phyloP scores from a whole-genome alignment of 2,797 vertebrate genomes.

The Lacerta bilineata region DNA sequence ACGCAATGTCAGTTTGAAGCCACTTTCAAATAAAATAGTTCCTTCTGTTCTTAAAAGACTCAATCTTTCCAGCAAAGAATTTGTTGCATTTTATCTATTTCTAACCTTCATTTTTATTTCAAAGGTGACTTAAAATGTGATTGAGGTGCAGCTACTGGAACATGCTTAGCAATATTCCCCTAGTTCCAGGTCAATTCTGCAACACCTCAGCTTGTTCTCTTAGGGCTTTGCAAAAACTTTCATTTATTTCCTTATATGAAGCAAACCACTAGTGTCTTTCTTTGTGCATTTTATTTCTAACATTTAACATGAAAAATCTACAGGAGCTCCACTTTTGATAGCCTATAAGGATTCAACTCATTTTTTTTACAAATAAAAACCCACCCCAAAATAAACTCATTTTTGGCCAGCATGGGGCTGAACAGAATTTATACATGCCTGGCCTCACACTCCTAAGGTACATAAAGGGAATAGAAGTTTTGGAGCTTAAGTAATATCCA shows the following conservation, averaged over 20 bases:
- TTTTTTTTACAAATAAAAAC: neutral
- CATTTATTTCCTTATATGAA: neutral
- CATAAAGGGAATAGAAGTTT: neutral
- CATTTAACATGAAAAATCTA: neutral
- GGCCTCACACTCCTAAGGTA: neutral
- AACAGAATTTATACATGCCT: neutral
- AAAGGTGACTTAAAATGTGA: slow-evolving; percentile 45
- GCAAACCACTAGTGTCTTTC: slow-evolving; percentile 7
- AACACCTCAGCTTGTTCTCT: neutral
- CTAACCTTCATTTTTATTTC: slow-evolving; percentile 49
- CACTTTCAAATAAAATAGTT: slow-evolving; percentile 41
- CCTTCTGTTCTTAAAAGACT: slow-evolving; percentile 34
- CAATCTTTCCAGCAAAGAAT: slow-evolving; percentile 24
- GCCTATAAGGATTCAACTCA: neutral
- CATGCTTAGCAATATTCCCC: slow-evolving; percentile 6
- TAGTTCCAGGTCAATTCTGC: slow-evolving; percentile 35
- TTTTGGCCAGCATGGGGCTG: neutral
- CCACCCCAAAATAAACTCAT: neutral
- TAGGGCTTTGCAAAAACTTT: slow-evolving; percentile 27
- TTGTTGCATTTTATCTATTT: slow-evolving; percentile 23
- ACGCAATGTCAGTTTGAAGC: slow-evolving; percentile 46
- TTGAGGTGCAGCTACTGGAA: slow-evolving; percentile 21
- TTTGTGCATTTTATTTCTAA: slow-evolving; percentile 36
- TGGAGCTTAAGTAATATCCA: neutral
- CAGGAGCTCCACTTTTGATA: slow-evolving; percentile 11